Evolutionary conservation across 2,888 invertebrate genomes (phyloP).

Genomic region (Acronicta alni): DNA sequence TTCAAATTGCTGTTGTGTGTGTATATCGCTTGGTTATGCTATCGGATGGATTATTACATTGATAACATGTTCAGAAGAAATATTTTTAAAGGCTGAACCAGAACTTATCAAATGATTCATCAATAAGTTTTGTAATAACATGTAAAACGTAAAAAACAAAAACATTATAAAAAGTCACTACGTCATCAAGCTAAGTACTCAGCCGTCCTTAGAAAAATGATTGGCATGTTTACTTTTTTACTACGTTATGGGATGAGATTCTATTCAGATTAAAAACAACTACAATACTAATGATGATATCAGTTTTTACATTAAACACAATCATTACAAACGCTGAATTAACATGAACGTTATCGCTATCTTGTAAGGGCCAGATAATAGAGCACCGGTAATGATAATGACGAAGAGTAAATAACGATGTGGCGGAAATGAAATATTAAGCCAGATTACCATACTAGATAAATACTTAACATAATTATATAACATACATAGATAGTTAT

Average conservation of each 20-base stretch:
- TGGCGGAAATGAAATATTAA: not conserved
- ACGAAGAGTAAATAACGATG: not conserved
- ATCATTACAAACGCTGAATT: constrained; percentile 12
- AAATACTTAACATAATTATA: no score
- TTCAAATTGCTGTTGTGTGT: constrained; percentile 23
- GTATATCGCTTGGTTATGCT: constrained; percentile 14
- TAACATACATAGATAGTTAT: no score
- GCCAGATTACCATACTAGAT: no score
- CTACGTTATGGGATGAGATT: not conserved
- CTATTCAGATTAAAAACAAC: constrained; percentile 2
- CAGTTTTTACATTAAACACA: constrained; percentile 4
- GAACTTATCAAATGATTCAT: no score
- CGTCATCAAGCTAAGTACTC: no score
- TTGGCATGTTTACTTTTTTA: no score
- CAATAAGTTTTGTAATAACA: no score
- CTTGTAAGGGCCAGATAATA: constrained; percentile 7
- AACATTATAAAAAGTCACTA: no score
- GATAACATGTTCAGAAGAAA: no score
- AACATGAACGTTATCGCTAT: constrained; percentile 15
- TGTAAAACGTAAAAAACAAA: no score
- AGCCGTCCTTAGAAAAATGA: no score
- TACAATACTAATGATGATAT: constrained; percentile 1
- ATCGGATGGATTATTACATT: not conserved
- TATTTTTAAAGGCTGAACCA: no score
- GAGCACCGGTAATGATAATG: constrained; percentile 10